Percentiles rank a stretch among this genome's conserved stretches.
phyloP scores from a whole-genome alignment of 1,140 invertebrate species.

The Amyelois transitella region DNA sequence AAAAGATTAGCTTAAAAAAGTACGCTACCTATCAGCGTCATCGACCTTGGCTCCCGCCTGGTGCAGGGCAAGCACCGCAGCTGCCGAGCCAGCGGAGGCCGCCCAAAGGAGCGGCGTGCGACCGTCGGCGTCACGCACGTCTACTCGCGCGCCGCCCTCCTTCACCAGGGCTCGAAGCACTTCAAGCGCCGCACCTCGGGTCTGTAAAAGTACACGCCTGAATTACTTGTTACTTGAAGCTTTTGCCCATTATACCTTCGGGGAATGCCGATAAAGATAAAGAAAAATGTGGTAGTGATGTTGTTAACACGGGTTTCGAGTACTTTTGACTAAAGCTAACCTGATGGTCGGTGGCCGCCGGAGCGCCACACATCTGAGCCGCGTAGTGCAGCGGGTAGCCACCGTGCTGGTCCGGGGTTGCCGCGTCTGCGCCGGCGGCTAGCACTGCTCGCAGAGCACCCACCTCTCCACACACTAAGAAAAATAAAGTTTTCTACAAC shows the following conservation, averaged over 20 bases:
- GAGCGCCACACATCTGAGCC: constrained; percentile 93
- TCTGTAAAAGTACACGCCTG: constrained; percentile 25
- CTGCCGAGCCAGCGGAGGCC: constrained; percentile 94
- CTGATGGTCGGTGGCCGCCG: constrained; percentile 79
- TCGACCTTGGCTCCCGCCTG: constrained; percentile 88
- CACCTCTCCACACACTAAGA: constrained; percentile 90
- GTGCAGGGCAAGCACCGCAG: constrained; percentile 89
- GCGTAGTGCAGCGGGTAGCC: constrained; percentile 98
- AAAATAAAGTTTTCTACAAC: constrained; percentile 3
- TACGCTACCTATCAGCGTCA: constrained; percentile 85
- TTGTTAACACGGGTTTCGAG: no score
- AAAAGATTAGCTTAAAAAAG: no score
- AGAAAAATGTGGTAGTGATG: no score
- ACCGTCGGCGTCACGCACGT: constrained; percentile 92
- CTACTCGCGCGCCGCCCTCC: constrained; percentile 84
- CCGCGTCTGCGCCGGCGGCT: constrained; percentile 86
- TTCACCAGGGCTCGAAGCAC: constrained; percentile 89
- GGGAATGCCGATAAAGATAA: no score
- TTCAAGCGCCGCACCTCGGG: constrained; percentile 79
- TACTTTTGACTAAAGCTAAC: constrained; percentile 17
- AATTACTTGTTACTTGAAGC: no score
- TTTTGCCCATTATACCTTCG: no score
- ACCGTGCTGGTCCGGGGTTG: constrained; percentile 92
- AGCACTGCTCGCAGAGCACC: constrained; percentile 90
- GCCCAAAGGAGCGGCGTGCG: constrained; percentile 97